Evolutionary conservation across 2,113 vertebrate species (phyloP), one percentile per base, ranked within the genome.

Genomic region (Reinhardtius hippoglossoides): DNA sequence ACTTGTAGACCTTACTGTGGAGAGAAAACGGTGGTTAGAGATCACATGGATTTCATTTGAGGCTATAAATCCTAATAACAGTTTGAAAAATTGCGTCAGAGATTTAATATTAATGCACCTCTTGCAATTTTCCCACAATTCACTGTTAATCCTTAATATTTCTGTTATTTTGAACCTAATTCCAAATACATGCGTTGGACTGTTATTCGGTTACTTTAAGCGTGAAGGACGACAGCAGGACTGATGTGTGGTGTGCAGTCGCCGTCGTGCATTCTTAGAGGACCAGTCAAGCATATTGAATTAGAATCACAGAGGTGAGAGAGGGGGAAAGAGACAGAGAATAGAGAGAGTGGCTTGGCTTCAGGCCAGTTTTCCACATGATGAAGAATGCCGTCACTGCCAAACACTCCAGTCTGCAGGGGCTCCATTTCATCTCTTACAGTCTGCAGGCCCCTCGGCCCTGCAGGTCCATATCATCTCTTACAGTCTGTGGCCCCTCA

Each of bases 1-100:
- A 92, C 91, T 96, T 99, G 93, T 98, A 97, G 67, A 96, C 92
- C 87, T 98, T 92, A 0, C 97, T 99, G 92, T 0, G 58, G 21
- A 88, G 67, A 78, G 61, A n/a, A 54, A 64, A 73, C 15, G 69
- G n/a, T 5, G 21, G 24, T 0, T 16, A 60, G 5, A 56, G 2
- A 61, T 65, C 44, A 66, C 27, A 35, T 13, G 50, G 20, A 63
- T 73, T 40, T 56, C 8, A 20, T 21, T 59, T 20, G 20, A 26
- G 26, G 23, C 44, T 56, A 52, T 4, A 64, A 10, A 6, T 55
- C 18, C n/a, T 46, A 2, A 67, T 1, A 24, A 42, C 14, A 27
- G 9, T 0, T 0, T 13, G 0, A 2, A 55, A 57, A 68, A 55
- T 5, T 37, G 35, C 35, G 35, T n/a, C 7, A 42, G 10, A 12